Evolutionary conservation across 2,797 vertebrate species (phyloP).

Genomic region (Odontamblyopus rebecca): DNA sequence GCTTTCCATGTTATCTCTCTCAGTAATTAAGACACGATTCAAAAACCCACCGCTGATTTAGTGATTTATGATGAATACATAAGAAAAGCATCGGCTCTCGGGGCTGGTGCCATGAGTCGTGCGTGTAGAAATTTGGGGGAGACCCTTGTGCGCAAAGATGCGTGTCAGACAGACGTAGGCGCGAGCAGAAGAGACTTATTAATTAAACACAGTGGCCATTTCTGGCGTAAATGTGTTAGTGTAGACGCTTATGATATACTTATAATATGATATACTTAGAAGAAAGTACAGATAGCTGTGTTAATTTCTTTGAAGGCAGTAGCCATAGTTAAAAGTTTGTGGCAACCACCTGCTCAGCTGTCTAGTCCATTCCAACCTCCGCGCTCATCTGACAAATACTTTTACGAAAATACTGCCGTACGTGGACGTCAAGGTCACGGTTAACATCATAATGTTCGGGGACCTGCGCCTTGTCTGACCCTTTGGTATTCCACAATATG

Average conservation of each 20-base stretch:
- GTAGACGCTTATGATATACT: neutral
- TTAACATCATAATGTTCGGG: neutral
- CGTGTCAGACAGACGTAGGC: constrained; percentile 62
- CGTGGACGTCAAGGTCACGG: constrained; percentile 10
- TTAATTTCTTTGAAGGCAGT: neutral
- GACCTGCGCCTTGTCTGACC: neutral
- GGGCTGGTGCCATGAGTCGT: constrained; percentile 35
- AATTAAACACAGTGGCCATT: constrained; percentile 25
- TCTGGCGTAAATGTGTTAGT: neutral
- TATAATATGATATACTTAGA: too few relatives aligned
- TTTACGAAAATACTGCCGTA: constrained; percentile 3
- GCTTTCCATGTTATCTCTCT: constrained; percentile 5
- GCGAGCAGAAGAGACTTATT: constrained; percentile 31
- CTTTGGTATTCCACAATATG: neutral
- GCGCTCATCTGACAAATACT: neutral
- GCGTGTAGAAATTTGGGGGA: constrained; percentile 52
- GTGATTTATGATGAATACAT: neutral
- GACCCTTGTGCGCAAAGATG: constrained; percentile 63
- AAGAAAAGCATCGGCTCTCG: neutral
- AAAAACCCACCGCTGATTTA: constrained; percentile 13
- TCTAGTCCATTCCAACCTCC: constrained; percentile 26
- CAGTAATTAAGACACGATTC: neutral
- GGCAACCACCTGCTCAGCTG: neutral
- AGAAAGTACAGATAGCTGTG: neutral
- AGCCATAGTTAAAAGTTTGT: neutral